phyloP scores from a whole-genome alignment of 35 echinoderm and acorn worm genomes.

The Anneissia japonica region DNA sequence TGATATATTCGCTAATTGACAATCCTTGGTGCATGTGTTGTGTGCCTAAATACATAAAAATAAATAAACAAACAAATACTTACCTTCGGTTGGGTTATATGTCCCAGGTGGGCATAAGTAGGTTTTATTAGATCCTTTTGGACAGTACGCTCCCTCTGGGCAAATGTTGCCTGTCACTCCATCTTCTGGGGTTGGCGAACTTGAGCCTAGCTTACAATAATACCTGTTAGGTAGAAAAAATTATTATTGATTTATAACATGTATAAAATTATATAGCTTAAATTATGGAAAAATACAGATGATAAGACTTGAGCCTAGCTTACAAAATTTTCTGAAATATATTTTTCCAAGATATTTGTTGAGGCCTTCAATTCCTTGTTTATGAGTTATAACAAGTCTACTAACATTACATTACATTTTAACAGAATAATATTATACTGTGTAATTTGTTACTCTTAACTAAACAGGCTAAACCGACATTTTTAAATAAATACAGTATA shows the following conservation, averaged over 20 bases:
- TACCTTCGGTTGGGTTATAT: constrained; percentile 91
- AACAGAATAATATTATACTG: too few species aligned
- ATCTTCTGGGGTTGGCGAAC: constrained; percentile 53
- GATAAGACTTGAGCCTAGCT: not conserved
- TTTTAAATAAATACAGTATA: too few species aligned
- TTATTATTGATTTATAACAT: too few species aligned
- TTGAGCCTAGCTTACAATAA: constrained; percentile 65
- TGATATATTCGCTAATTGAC: too few species aligned
- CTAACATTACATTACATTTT: too few species aligned
- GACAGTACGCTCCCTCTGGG: constrained; percentile 79
- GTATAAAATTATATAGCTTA: too few species aligned
- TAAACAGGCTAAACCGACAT: too few species aligned
- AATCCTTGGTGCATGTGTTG: too few species aligned
- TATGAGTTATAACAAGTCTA: not conserved
- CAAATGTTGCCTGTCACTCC: constrained; percentile 89
- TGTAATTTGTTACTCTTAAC: too few species aligned
- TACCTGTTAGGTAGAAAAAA: too few species aligned
- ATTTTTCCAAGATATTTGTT: not conserved
- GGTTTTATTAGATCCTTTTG: constrained; percentile 72
- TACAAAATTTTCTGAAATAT: not conserved
- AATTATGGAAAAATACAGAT: not conserved
- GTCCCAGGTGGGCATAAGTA: constrained; percentile 88
- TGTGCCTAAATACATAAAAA: too few species aligned
- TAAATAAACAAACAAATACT: not conserved
- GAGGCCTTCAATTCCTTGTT: not conserved